These are phyloP conservation scores for Lysandra bellargus DNA, from an alignment of 2,888 invertebrate genomes.

Conservation along the genomic window DNA sequence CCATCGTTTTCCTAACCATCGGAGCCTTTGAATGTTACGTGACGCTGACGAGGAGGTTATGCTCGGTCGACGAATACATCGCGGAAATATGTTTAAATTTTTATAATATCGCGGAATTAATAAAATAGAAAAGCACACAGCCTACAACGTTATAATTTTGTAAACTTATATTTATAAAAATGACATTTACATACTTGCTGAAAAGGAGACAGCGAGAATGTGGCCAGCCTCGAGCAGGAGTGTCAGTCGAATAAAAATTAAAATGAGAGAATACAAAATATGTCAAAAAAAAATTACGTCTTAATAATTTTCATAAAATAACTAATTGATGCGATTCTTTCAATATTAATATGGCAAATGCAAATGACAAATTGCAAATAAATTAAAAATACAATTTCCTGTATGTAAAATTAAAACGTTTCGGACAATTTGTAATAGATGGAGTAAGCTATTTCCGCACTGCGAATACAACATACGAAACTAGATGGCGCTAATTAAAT, in stretches of 20 bases:
- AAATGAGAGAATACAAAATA: slow-evolving; percentile 37
- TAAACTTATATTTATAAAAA: slow-evolving; percentile 62
- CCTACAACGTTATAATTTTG: slow-evolving; percentile 52
- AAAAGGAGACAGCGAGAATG: slow-evolving; percentile 75
- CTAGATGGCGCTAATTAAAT: not conserved
- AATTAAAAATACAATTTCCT: not conserved
- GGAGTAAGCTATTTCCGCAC: not conserved
- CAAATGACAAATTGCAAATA: not conserved
- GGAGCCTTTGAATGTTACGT: slow-evolving; percentile 71
- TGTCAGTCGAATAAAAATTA: slow-evolving; percentile 56
- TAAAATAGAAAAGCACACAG: slow-evolving; percentile 47
- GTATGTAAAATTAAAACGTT: not conserved
- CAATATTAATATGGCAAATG: not conserved
- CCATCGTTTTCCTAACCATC: slow-evolving; percentile 82
- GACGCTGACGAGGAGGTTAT: slow-evolving; percentile 70
- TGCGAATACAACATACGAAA: not conserved
- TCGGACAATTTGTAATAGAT: not conserved
- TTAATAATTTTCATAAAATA: not conserved
- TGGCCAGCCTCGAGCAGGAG: slow-evolving; percentile 68
- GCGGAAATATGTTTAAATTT: slow-evolving; percentile 42
- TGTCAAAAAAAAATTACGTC: not conserved
- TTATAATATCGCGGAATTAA: slow-evolving; percentile 45
- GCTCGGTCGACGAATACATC: slow-evolving; percentile 54
- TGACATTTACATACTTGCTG: slow-evolving; percentile 82
- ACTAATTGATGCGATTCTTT: not conserved